phyloP scores from a whole-genome alignment of 2,113 vertebrate species.

The Oncorhynchus masou region DNA sequence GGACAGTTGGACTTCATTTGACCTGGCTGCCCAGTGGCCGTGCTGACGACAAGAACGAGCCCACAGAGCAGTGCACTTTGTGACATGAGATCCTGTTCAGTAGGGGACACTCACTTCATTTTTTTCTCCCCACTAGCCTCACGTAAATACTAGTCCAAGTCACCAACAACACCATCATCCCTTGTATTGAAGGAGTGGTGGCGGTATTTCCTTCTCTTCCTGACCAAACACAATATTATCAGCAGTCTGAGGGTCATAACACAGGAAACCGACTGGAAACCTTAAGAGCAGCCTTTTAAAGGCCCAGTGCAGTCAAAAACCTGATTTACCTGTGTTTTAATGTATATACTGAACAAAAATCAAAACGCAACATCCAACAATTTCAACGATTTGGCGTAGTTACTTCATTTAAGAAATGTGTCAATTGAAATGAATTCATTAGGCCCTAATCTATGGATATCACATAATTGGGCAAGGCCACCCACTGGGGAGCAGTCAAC shows the following conservation, averaged over 20 bases:
- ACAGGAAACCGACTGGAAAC: constrained; percentile 52
- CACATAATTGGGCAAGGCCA: too few species aligned
- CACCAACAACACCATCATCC: constrained; percentile 34
- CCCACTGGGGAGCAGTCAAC: too few species aligned
- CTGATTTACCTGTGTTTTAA: not conserved
- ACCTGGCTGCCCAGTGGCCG: constrained; percentile 18
- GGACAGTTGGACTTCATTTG: constrained; percentile 9
- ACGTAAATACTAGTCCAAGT: constrained; percentile 2
- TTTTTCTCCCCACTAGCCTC: not conserved
- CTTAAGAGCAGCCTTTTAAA: constrained; percentile 27
- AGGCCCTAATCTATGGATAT: too few species aligned
- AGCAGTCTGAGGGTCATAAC: constrained; percentile 42
- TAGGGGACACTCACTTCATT: not conserved
- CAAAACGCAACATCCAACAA: too few species aligned
- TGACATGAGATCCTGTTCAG: not conserved
- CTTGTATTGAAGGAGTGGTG: constrained; percentile 56
- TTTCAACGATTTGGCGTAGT: too few species aligned
- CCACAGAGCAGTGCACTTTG: constrained; percentile 9
- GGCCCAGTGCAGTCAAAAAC: not conserved
- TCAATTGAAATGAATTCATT: too few species aligned
- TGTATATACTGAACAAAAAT: too few species aligned
- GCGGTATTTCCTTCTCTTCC: constrained; percentile 59
- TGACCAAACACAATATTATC: constrained; percentile 58
- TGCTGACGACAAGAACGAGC: constrained; percentile 18
- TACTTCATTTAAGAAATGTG: too few species aligned